Base-by-base conservation (phyloP, 2,888 invertebrate genomes). In the Petrolisthes cinctipes region DNA sequence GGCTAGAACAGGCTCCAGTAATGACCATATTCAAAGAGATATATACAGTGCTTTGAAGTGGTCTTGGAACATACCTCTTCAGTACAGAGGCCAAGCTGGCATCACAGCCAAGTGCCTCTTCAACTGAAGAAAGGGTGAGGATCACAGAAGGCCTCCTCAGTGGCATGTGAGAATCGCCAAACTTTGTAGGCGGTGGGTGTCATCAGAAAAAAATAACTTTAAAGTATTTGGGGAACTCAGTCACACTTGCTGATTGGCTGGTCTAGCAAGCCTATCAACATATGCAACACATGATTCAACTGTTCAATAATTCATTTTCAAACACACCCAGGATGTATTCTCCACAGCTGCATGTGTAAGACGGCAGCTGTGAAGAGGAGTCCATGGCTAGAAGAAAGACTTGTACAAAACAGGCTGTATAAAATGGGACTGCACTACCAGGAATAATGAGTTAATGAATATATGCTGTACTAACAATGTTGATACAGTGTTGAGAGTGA, bases 321-420 rank as follows among this genome's bases (percentile, higher is more conserved):
- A 54, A 68, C 23, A 53, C 83, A 85, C 85, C 79, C 85, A 68
- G 68, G 68, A 86, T 81, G 71, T 86, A 82, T 82, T 82, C 79
- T 86, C 79, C 56, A 68, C 79, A 75, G 85, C 85, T 85, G 78
- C 53, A 71, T 57, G 68, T 61, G 75, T 75, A 82, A 53, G 51
- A 82, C 37, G 81, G 53, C 83, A 87, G 87, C 84, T 84, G 81
- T 83, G 83, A 87, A 83, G 86, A 83, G 68, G 86, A 87, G 79
- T 83, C 73, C 83, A 71, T 87, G 83, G 73, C 79, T 83, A 83
- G 83, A 83, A 66, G 86, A 87, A 87, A 86, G 79, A 87, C 86
- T 87, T 87, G 86, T 87, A 87, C 83, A 87, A 87, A 87, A 87
- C 80, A 87, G 86, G 86, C 86, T 87, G 86, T 87, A 87, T 87